Base-by-base conservation (phyloP, 2,888 invertebrate species). In the Pelosia muscerda region DNA sequence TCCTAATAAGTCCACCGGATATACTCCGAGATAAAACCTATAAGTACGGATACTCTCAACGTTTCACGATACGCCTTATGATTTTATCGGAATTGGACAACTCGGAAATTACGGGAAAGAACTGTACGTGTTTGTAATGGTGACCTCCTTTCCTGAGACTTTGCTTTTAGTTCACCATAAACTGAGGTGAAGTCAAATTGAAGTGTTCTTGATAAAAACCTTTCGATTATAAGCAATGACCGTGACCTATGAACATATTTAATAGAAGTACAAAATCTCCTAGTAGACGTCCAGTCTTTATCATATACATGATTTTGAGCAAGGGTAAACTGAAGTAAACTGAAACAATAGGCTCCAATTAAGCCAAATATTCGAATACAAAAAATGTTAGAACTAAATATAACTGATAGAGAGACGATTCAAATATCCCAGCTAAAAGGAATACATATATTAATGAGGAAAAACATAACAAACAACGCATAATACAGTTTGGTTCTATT, bases 1-100 rank as follows among this genome's bases (percentile, higher is more conserved):
- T n/a, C 49, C n/a, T n/a, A 49, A n/a, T 49, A n/a, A 49, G n/a
- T 49, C 49, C n/a, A n/a, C 49, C 49, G 49, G 49, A 49, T 49
- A 49, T 49, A 42, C 42, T 42, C n/a, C 9, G n/a, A 49, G 49
- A 49, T 49, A 49, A 49, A 6, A 49, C 19, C 9, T 9, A n/a
- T 49, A 31, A 5, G 6, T 42, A 19, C n/a, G 49, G 49, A 49
- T n/a, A 49, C n/a, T n/a, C 49, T n/a, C 49, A n/a, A 49, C 9
- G 49, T 19, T 9, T n/a, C n/a, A 49, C 49, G 8, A n/a, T 49
- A n/a, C n/a, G 19, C n/a, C 49, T 49, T n/a, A 49, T 49, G 49
- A 49, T 49, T 49, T 19, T 49, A 49, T 42, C 42, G 19, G 42
- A 42, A 42, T 42, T 19, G 42, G 42, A 42, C 19, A 42, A 42